Base-by-base conservation (phyloP, 2,888 invertebrate species). In the Neocrepidodera transversa region DNA sequence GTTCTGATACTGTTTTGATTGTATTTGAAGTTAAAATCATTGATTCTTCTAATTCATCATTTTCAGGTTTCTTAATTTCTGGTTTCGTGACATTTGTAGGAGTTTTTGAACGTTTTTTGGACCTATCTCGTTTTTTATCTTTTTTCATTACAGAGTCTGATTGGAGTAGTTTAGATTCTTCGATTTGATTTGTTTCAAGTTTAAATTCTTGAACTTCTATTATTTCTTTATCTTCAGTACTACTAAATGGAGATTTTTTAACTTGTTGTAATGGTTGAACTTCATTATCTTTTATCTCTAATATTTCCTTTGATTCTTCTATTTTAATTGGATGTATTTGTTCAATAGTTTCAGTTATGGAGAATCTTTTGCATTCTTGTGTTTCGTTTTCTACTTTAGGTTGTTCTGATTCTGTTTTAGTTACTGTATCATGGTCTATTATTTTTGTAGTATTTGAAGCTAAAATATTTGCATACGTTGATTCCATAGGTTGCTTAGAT, bases 21-120 rank as follows among this genome's bases (percentile, higher is more conserved):
- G n/a, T n/a, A n/a, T n/a, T n/a, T n/a, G n/a, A n/a, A n/a, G n/a
- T n/a, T n/a, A n/a, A n/a, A n/a, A n/a, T n/a, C n/a, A n/a, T n/a
- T n/a, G n/a, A n/a, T n/a, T n/a, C n/a, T n/a, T n/a, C n/a, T n/a
- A n/a, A n/a, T n/a, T n/a, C n/a, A n/a, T n/a, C n/a, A n/a, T n/a
- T n/a, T n/a, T n/a, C n/a, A n/a, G n/a, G n/a, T 13, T 26, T 18
- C 16, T 40, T 10, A 14, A 18, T 3, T 20, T 23, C 11, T 11
- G n/a, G 2, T 14, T 17, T 20, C 8, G 14, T 5, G 11, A 16
- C 17, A n/a, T 11, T 4, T 2, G 13, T 54, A 2, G 58, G 60
- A 6, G 57, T 56, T 38, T 54, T 55, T 11, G 56, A 59, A 26
- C 59, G 55, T 45, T 23, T 23, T 23, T 6, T 2, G 28, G 28